Conservation (phyloP, 2,797 vertebrate genomes). For the Allobates femoralis region DNA sequence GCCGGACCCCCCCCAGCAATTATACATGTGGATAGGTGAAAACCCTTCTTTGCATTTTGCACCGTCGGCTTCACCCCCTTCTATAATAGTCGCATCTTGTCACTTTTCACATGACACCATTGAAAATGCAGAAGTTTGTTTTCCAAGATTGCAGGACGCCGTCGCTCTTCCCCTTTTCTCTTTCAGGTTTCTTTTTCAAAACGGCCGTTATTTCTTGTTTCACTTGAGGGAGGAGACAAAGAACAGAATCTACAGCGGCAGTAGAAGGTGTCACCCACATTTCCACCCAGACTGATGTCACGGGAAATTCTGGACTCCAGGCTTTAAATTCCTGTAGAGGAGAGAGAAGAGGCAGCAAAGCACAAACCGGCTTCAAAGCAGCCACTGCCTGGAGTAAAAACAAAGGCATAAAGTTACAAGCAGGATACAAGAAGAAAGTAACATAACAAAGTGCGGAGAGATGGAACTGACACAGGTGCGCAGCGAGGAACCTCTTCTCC, state of each 20-base stretch:
- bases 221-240: conserved; percentile 36
- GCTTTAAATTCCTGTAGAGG: conserved; percentile 6
- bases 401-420: conserved; percentile 1
- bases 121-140: conserved; percentile 45
- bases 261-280: conserved; percentile 1
- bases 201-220: conserved; percentile 10
- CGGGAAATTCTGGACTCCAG: conserved; percentile 44
- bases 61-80: background rate
- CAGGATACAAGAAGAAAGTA: background rate
- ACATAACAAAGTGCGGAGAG: background rate
- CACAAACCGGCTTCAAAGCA: background rate
- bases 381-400: background rate
- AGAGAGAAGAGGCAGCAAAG: background rate
- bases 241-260: background rate
- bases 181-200: conserved; percentile 54
- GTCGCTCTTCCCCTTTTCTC: background rate
- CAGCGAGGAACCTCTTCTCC: conserved; percentile 27
- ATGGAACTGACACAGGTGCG: conserved; percentile 37
- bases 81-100: background rate
- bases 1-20: background rate
- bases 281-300: conserved; percentile 57
- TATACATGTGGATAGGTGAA: too few species aligned
- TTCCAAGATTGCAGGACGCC: conserved; percentile 43
- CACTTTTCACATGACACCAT: conserved; percentile 31
- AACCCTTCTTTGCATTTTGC: background rate